phyloP scores from a whole-genome alignment of 53 echinoderm and acorn worm genomes.

The Paracentrotus lividus region DNA sequence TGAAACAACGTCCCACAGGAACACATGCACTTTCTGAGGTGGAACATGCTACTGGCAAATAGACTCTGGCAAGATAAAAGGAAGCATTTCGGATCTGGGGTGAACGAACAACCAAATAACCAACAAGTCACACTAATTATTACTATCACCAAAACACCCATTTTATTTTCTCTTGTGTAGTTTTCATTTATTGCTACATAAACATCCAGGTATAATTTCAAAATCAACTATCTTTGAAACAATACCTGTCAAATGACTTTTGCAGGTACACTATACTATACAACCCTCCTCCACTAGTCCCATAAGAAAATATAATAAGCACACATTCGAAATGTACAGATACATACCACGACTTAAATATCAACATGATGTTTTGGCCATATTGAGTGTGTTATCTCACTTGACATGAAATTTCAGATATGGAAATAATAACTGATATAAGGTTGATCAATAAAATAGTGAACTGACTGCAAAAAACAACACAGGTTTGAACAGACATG shows the following conservation, averaged over 20 bases:
- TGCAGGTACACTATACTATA: not conserved
- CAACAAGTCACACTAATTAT: slow-evolving; percentile 16
- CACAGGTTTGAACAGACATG: slow-evolving; percentile 38
- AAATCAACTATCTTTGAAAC: not conserved
- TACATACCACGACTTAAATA: slow-evolving; percentile 23
- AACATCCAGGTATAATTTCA: not conserved
- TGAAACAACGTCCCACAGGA: slow-evolving; percentile 3
- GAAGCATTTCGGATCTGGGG: not conserved
- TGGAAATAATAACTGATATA: slow-evolving; percentile 21
- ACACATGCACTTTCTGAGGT: not conserved
- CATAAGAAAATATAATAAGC: not conserved
- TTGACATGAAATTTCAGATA: slow-evolving; percentile 34
- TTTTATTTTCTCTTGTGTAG: not conserved
- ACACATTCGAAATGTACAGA: slow-evolving; percentile 35
- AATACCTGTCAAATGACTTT: slow-evolving; percentile 5
- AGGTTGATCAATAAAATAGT: slow-evolving; percentile 28
- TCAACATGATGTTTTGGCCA: slow-evolving; percentile 7
- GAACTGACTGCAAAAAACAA: slow-evolving; percentile 45
- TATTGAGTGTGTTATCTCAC: not conserved
- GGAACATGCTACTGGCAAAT: not conserved
- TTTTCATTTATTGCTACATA: not conserved
- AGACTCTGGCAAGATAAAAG: not conserved
- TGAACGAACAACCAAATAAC: not conserved
- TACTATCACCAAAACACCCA: slow-evolving; percentile 36
- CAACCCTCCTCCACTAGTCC: slow-evolving; percentile 24